Conservation (phyloP, 2,797 vertebrate genomes). For the Octomys mimax region DNA sequence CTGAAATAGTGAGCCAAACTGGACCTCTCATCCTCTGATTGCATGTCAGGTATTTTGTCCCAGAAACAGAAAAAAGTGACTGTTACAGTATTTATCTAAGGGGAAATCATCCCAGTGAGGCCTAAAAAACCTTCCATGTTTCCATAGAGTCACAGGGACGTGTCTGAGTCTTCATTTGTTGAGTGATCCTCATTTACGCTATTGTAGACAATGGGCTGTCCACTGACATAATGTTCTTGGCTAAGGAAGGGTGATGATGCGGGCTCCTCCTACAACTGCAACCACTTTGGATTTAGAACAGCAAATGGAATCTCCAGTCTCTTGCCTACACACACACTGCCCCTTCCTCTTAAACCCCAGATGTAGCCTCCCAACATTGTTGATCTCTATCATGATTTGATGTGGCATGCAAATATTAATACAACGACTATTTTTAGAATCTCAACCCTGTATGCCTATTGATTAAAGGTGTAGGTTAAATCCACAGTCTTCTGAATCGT, state of each 20-base stretch:
- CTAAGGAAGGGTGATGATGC: not conserved
- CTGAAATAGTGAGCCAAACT: not conserved
- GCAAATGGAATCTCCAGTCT: not conserved
- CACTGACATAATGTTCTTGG: not conserved
- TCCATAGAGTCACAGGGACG: not conserved
- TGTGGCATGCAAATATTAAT: conserved; percentile 7
- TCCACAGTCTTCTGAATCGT: conserved; percentile 1
- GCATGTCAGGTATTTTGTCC: not conserved
- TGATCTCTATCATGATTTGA: not conserved
- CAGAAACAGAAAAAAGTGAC: not conserved
- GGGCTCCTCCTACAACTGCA: not conserved
- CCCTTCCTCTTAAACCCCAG: not conserved
- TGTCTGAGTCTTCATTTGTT: not conserved
- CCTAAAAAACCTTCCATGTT: not conserved
- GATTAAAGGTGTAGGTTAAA: not conserved
- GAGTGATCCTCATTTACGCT: not conserved
- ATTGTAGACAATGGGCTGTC: not conserved
- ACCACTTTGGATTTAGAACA: not conserved
- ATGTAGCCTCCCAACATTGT: not conserved
- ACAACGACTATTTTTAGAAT: not conserved
- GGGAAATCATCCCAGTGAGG: not conserved
- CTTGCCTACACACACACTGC: not conserved
- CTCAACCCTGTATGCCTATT: not conserved
- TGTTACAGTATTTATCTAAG: too few relatives aligned
- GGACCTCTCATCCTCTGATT: not conserved